phyloP scores from a whole-genome alignment of 2,888 invertebrate genomes.

The Phaonia tiefii region DNA sequence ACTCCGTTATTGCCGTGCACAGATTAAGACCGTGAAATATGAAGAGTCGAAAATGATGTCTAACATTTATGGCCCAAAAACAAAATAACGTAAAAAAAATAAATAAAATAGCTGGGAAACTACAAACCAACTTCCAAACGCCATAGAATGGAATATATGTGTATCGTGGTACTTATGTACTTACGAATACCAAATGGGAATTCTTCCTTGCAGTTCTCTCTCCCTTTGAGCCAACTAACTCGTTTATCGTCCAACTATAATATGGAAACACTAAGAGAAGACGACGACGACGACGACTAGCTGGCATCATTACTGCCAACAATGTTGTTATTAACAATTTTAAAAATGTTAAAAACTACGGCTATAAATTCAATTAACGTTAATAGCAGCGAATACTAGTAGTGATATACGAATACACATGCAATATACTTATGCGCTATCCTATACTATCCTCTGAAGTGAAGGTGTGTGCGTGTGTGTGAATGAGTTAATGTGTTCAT shows the following conservation, averaged over 20 bases:
- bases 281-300: too few species aligned
- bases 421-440: neutral
- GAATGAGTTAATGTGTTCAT: neutral
- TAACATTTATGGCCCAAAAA: constrained; percentile 16
- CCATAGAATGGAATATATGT: too few species aligned
- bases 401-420: neutral
- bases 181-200: too few species aligned
- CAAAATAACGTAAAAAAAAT: neutral
- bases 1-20: constrained; percentile 17
- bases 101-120: neutral
- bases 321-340: constrained; percentile 59
- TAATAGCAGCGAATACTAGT: constrained; percentile 50
- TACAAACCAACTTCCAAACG: neutral
- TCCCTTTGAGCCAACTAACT: too few species aligned
- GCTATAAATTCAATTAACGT: constrained; percentile 67
- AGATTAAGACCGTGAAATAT: constrained; percentile 61
- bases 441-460: neutral
- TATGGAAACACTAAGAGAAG: neutral
- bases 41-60: constrained; percentile 36
- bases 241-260: neutral
- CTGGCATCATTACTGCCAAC: constrained; percentile 41
- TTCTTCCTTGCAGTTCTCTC: too few species aligned
- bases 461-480: neutral
- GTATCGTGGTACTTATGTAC: too few species aligned
- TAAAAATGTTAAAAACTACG: constrained; percentile 50